Percentiles rank a stretch among this genome's conserved stretches.
These are phyloP conservation scores for Dendrolimus kikuchii DNA, from an alignment of 1,140 invertebrate genomes.

Conservation along the genomic window DNA sequence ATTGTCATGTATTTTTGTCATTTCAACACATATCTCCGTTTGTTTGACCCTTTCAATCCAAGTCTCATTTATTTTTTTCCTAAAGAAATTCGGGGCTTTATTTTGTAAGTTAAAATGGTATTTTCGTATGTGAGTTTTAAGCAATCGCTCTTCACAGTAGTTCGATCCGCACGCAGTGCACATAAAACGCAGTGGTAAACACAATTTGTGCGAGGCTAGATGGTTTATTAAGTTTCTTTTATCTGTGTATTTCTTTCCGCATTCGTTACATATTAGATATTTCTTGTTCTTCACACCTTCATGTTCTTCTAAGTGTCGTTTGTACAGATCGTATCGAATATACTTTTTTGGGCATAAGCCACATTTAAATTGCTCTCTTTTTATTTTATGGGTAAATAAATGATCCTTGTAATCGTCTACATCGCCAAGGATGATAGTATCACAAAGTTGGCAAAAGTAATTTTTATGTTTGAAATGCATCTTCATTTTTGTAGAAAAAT, in stretches of 20 bases:
- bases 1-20: constrained; percentile 46
- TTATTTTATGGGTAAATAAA: constrained; percentile 31
- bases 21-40: constrained; percentile 29
- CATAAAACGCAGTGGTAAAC: too few species aligned
- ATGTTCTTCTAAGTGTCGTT: constrained; percentile 22
- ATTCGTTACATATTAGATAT: constrained; percentile 31
- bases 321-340: constrained; percentile 29
- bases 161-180: constrained; percentile 28
- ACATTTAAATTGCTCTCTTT: constrained; percentile 28
- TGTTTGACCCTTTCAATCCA: constrained; percentile 40
- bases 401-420: constrained; percentile 37
- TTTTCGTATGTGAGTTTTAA: constrained; percentile 37
- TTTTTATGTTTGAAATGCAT: too few species aligned
- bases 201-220: constrained; percentile 23
- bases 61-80: constrained; percentile 36
- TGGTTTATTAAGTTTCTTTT: constrained; percentile 42
- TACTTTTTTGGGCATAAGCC: constrained; percentile 29
- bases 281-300: constrained; percentile 5
- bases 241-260: constrained; percentile 27
- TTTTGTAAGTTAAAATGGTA: constrained; percentile 29
- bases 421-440: constrained; percentile 25
- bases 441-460: constrained; percentile 26
- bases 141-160: constrained; percentile 33
- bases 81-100: constrained; percentile 14
- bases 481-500: too few species aligned